Base-by-base conservation (phyloP, 2,888 invertebrate species). In the Geotrupes spiniger region DNA sequence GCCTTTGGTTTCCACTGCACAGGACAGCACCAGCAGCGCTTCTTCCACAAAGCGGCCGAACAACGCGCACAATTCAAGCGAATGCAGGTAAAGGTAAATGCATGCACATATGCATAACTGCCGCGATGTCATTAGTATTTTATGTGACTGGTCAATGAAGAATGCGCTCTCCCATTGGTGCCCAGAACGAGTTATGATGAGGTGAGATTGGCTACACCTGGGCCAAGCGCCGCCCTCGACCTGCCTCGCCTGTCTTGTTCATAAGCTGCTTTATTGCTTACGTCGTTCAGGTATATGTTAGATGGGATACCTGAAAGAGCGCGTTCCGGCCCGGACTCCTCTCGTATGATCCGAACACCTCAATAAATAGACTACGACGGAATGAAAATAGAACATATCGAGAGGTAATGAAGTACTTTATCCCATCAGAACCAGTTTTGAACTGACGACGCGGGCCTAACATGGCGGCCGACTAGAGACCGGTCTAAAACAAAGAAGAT, bases 151-250 rank as follows among this genome's bases (percentile, higher is more conserved):
- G 70, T 71, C 69, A 70, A 69, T 69, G 70, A 70, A 66, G 67
- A 66, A 71, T 70, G 66, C 66, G 63, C 61, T 58, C 62, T 58
- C 63, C 65, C 65, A 72, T 73, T 72, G 73, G 73, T 62, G 62
- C 66, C 60, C 59, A 62, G 67, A 64, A 66, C 68, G 66, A 71
- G 72, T 73, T 73, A 73, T 73, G 72, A 72, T 66, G 71, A 71
- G 69, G 69, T 68, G 70, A 73, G 72, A 73, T 73, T 73, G 72
- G 73, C 66, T 71, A 58, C 65, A 70, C 70, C 70, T 68, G 67
- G 61, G 58, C 57, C 57, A 61, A 61, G 72, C 64, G 65, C 72
- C 72, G 72, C 72, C 73, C 65, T 63, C 64, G 63, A 54, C 46
- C 49, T 45, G 48, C 42, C 36, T 33, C 9, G 43, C 63, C 60